A percentile compares a stretch with the other conserved stretches of the same genome.
phyloP scores from a whole-genome alignment of 2,888 invertebrate genomes.

The Girardia tigrina region DNA sequence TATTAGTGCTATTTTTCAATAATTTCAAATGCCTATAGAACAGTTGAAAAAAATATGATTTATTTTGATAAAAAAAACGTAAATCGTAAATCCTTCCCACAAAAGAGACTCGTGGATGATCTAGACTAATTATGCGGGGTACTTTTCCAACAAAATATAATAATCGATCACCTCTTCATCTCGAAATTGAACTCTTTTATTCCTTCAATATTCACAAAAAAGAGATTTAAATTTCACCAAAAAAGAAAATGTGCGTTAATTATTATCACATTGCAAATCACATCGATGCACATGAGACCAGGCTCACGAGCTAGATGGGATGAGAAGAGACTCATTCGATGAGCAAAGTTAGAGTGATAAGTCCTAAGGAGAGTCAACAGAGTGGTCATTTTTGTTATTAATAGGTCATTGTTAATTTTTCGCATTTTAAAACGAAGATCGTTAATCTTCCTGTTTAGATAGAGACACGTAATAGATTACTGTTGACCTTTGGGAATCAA shows the following conservation, averaged over 20 bases:
- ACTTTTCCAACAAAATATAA: conserved; percentile 1
- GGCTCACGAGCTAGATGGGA: too few species aligned
- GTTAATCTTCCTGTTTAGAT: conserved; percentile 10
- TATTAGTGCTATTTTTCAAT: too few species aligned
- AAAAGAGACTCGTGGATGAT: too few species aligned
- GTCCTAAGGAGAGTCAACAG: neutral
- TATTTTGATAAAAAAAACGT: too few species aligned
- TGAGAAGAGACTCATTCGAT: conserved; percentile 3
- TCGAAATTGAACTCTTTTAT: conserved; percentile 6
- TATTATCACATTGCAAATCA: neutral
- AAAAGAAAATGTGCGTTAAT: conserved; percentile 15
- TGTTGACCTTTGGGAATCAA: conserved; percentile 11
- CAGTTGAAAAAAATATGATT: too few species aligned
- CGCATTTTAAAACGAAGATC: conserved; percentile 4
- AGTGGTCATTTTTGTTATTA: conserved; percentile 21
- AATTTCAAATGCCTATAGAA: too few species aligned
- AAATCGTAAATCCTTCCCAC: too few species aligned
- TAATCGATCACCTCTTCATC: conserved; percentile 8
- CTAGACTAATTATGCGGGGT: conserved; percentile 15
- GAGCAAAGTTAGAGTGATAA: neutral
- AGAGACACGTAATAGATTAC: conserved; percentile 23
- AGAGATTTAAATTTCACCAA: conserved; percentile 23
- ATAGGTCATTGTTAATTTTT: conserved; percentile 1
- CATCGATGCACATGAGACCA: conserved; percentile 15
- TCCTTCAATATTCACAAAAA: neutral